Evolutionary conservation across 2,888 invertebrate species (phyloP), one percentile per base, ranked within the genome.

Genomic region (Linnaemya tessellans): DNA sequence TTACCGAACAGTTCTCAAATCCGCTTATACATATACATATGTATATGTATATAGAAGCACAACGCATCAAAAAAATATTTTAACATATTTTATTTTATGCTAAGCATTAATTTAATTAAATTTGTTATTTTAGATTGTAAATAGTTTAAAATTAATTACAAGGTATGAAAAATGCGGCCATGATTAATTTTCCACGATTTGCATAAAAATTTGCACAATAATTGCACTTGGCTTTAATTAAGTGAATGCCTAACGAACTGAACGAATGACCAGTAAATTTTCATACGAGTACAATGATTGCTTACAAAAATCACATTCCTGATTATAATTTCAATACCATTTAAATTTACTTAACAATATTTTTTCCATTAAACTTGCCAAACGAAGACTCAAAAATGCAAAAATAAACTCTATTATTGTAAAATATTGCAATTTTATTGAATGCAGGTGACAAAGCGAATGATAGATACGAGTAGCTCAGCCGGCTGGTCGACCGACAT

Each of bases 261-360:
- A 62, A n/a, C 71, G 49, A 25, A 51, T 64, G 18, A 64, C 22
- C 51, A n/a, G 54, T 51, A 11, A 41, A 62, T 38, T 38, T 64
- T 62, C 8, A 49, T 20, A 49, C 64, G 11, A 9, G 8, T 1
- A 41, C 8, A 71, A 71, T 75, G 68, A 83, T 84, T 77, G 60
- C 67, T 75, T 62, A 73, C 73, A 73, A 60, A 46, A 80, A 71
- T 71, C 30, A 64, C 80, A 91, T 91, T 90, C 91, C 91, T 87
- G 88, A 88, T 88, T 88, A 88, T 89, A 89, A 89, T 90, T 90
- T 90, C 89, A 90, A 90, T 89, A 89, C 88, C 89, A 90, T 90
- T 90, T 89, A 88, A 88, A 88, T 88, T 84, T 22, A 49, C 46
- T 87, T 56, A 18, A 18, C 9, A 30, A 35, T 20, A 20, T 30